Evolutionary conservation across 1,140 invertebrate species (phyloP).

Genomic region (Drosophila nasuta): DNA sequence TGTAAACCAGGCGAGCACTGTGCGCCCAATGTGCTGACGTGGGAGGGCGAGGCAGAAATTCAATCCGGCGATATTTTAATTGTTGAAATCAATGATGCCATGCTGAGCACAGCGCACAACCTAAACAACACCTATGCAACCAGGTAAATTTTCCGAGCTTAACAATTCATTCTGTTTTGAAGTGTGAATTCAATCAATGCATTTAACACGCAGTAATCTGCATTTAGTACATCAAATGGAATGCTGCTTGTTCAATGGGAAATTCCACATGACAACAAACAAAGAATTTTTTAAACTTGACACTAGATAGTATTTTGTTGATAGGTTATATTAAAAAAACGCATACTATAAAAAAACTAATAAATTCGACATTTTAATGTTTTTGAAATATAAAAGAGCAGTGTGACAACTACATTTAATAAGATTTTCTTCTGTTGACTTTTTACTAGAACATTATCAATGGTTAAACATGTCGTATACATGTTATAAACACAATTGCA

Average conservation of each 20-base stretch:
- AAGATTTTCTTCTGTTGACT: too few relatives aligned
- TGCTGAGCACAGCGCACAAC: conserved; percentile 83
- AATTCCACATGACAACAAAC: neutral
- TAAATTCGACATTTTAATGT: too few relatives aligned
- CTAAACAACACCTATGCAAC: conserved; percentile 73
- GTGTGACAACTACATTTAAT: too few relatives aligned
- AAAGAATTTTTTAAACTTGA: neutral
- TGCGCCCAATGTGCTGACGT: conserved; percentile 86
- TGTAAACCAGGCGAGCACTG: conserved; percentile 85
- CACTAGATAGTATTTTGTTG: too few relatives aligned
- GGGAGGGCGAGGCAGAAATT: conserved; percentile 88
- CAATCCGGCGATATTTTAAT: conserved; percentile 89
- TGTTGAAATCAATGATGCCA: conserved; percentile 88
- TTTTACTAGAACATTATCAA: too few relatives aligned
- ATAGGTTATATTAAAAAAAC: too few relatives aligned
- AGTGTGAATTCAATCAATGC: neutral
- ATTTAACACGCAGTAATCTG: neutral
- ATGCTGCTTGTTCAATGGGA: neutral
- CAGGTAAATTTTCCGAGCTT: conserved; percentile 63
- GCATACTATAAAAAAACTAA: too few relatives aligned
- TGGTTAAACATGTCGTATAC: too few relatives aligned
- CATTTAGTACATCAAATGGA: conserved; percentile 1
- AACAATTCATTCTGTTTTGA: neutral
- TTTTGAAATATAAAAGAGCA: too few relatives aligned
- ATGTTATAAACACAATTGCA: neutral